A percentile compares a stretch with the other conserved stretches of the same genome.
Evolutionary conservation across 2,888 invertebrate species (phyloP).

Genomic region (Eupithecia vulgata): DNA sequence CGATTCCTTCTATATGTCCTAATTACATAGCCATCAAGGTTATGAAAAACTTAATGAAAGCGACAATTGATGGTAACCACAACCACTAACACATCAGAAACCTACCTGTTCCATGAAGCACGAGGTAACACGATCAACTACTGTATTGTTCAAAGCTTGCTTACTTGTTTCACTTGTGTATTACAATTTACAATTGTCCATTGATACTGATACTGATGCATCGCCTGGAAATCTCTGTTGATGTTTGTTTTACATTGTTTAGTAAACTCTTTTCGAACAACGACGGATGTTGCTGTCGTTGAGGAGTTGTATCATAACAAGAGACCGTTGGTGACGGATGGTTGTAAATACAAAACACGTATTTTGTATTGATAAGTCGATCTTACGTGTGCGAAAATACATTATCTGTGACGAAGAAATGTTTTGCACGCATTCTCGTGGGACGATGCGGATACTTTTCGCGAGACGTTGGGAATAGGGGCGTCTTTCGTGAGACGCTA

Average conservation of each 20-base stretch:
- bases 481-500: no score
- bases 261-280: slow-evolving; percentile 3
- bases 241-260: slow-evolving; percentile 34
- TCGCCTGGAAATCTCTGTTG: slow-evolving; percentile 30
- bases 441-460: background rate
- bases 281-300: slow-evolving; percentile 1
- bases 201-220: background rate
- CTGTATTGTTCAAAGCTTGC: background rate
- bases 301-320: background rate
- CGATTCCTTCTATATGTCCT: no score
- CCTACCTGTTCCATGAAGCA: background rate
- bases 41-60: background rate
- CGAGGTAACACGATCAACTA: background rate
- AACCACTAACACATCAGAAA: background rate
- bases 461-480: background rate
- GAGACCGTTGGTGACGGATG: background rate
- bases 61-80: background rate
- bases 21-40: no score
- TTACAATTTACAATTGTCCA: slow-evolving; percentile 3
- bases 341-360: background rate
- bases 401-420: background rate
- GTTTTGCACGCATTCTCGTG: background rate
- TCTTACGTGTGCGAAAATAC: background rate
- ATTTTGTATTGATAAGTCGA: background rate
- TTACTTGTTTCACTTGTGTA: background rate